Base-by-base conservation (phyloP, 2,797 vertebrate species). In the Ptychadena robeensis region DNA sequence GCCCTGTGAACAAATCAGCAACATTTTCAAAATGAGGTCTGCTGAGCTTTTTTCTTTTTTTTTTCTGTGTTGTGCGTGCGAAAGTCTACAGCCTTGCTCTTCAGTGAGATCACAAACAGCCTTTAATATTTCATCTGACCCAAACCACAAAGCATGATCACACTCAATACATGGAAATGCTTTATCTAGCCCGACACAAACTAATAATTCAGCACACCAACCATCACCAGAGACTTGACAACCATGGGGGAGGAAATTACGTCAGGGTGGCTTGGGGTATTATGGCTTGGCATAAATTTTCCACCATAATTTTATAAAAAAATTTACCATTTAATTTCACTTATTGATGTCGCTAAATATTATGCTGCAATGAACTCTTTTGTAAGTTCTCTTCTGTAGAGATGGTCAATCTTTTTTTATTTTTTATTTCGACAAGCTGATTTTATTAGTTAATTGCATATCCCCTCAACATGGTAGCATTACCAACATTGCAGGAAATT, bases 111-210 rank as follows among this genome's bases (percentile, higher is more conserved):
- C 86, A 85, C 92, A 94, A 95, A 94, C 91, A 92, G 88, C 87
- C 86, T 94, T 96, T 92, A 96, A 95, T 96, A 96, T 96, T 96
- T 96, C 88, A 96, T 94, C 89, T 88, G 88, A 81, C 92, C 91
- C 92, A 92, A 91, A 94, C 91, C 93, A 90, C 89, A 93, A 88
- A 91, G 88, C 86, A 86, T 91, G 90, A 89, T 93, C 91, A 91
- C 93, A 94, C 93, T 94, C 92, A 93, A 91, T 88, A 91, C 87
- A 91, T 92, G 92, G 90, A 95, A 95, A 93, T 89, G 90, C 91
- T 94, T 93, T 91, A 93, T 91, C 90, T 91, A 85, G 88, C 90
- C 89, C 91, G 90, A 92, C 91, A 89, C 86, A 91, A 90, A 90
- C 90, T 93, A 93, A 94, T 92, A 90, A 93, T 89, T 88, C 3